phyloP scores from a whole-genome alignment of 2,113 vertebrate species.

The Campylomormyrus tamandua region DNA sequence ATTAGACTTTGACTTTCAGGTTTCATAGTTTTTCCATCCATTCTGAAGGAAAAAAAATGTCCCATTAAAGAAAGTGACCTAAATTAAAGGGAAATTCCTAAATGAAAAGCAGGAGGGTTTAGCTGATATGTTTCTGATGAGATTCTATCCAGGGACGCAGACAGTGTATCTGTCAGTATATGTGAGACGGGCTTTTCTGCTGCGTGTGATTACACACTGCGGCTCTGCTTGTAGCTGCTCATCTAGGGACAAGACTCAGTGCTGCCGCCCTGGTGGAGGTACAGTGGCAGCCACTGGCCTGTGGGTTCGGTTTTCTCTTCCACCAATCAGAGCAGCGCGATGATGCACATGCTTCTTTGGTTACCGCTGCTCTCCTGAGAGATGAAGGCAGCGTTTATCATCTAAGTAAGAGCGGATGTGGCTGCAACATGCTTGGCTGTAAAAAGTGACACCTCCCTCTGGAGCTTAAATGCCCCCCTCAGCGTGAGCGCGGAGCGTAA shows the following conservation, averaged over 20 bases:
- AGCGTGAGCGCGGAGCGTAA: too few species aligned
- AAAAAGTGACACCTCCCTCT: not conserved
- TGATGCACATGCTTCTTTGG: not conserved
- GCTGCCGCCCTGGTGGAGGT: not conserved
- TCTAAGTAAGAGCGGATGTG: not conserved
- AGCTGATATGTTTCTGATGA: not conserved
- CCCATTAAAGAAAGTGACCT: too few species aligned
- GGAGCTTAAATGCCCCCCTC: not conserved
- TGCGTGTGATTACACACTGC: not conserved
- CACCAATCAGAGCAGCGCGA: not conserved
- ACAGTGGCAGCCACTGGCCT: not conserved
- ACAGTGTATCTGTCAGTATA: not conserved
- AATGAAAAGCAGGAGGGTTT: not conserved
- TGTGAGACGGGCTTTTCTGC: not conserved
- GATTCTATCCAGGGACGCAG: not conserved
- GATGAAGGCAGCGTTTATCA: not conserved
- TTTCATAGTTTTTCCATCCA: too few species aligned
- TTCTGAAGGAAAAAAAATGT: too few species aligned
- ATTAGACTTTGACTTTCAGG: too few species aligned
- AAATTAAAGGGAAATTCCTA: too few species aligned
- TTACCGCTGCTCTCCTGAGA: not conserved
- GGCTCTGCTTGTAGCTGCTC: not conserved
- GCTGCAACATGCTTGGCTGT: not conserved
- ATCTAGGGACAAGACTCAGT: not conserved
- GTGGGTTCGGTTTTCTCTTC: not conserved